Percentiles rank a stretch among this genome's conserved stretches.
These are phyloP conservation scores for Athalia rosae DNA, from an alignment of 2,888 invertebrate species.

Conservation along the genomic window DNA sequence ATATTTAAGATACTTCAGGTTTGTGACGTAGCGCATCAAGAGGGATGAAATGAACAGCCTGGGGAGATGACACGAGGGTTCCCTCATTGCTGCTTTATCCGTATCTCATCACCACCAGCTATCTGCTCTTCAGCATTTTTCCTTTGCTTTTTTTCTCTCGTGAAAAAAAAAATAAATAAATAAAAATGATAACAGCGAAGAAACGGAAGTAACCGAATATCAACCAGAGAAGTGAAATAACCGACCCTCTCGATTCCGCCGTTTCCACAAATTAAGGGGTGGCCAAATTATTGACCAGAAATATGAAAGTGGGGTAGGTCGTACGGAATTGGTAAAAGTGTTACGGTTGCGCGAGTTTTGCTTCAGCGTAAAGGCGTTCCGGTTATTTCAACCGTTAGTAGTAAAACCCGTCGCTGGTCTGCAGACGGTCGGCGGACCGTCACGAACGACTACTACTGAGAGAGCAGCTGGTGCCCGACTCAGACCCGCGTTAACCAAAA, in stretches of 20 bases:
- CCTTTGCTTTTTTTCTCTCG: neutral
- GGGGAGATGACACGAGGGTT: neutral
- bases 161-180: neutral
- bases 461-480: slow-evolving; percentile 27
- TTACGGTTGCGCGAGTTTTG: slow-evolving; percentile 36
- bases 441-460: slow-evolving; percentile 35
- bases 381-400: slow-evolving; percentile 35
- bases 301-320: slow-evolving; percentile 13
- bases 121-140: neutral
- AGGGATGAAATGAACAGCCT: slow-evolving; percentile 6
- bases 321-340: slow-evolving; percentile 22
- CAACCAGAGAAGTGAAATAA: neutral
- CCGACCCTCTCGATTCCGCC: slow-evolving; percentile 2
- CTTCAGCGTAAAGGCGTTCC: slow-evolving; percentile 36
- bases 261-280: slow-evolving; percentile 10
- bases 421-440: slow-evolving; percentile 31
- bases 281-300: slow-evolving; percentile 29
- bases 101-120: neutral
- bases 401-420: slow-evolving; percentile 34
- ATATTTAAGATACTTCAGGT: slow-evolving; percentile 38
- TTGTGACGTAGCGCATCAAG: neutral
- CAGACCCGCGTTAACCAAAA: neutral
- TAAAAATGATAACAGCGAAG: no score
- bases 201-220: neutral
- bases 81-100: neutral